Base-by-base conservation (phyloP, 2,797 vertebrate genomes). In the Selene dorsalis region DNA sequence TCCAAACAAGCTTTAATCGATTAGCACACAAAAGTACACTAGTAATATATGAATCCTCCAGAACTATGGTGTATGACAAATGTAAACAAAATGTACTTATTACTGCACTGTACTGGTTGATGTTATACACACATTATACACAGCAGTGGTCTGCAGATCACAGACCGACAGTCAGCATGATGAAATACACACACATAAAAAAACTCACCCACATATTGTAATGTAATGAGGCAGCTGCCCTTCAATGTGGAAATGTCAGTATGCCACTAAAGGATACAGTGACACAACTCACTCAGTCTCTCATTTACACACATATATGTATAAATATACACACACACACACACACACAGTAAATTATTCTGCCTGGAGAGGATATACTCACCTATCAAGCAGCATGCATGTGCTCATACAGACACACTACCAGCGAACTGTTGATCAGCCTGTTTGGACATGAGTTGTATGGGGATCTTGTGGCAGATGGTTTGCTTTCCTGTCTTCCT, bases 231-330 rank as follows among this genome's bases (percentile, higher is more conserved):
- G 73, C 61, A 67, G 45, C 64, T 78, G 73, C 61, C 70, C 75
- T 76, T 84, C 77, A 65, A 24, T 70, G 61, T 83, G 72, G 69
- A 87, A 83, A 87, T 83, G 77, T 79, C 84, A 79, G 17, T 22
- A 47, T 75, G 69, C 48, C 75, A 58, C 17, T 65, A 24, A 73
- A 80, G 71, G 39, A 67, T 71, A 43, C 2, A 39, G 55, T 52
- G 26, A 80, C 79, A 58, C 26, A 0, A 38, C 28, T 41, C n/a
- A 50, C 18, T 20, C 45, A 20, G 6, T 47, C 47, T n/a, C 18
- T 16, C n/a, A 13, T 12, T 22, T 9, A 26, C 22, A 2, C 6
- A 55, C 10, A 35, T 8, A 35, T 8, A 35, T 8, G 32, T 35
- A 35, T 35, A 35, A 35, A 35, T 35, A 35, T 8, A 17, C 35